Conservation (phyloP, 2,888 invertebrate genomes). For the Drosophila anomelani region DNA sequence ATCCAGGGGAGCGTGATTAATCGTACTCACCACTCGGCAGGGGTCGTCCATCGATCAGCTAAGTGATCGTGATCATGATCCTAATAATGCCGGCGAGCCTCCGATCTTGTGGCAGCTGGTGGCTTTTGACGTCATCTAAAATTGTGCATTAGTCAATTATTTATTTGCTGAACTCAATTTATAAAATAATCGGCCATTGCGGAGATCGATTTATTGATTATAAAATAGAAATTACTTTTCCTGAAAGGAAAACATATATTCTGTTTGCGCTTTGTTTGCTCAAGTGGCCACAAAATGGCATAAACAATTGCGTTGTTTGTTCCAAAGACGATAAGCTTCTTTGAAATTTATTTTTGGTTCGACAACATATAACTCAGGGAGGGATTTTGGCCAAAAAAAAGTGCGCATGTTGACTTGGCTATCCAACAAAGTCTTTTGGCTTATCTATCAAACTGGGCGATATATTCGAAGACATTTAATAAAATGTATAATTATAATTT, state of each 20-base stretch:
- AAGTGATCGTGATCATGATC: conserved; percentile 6
- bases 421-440: conserved; percentile 13
- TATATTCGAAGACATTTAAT: conserved; percentile 23
- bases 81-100: conserved; percentile 38
- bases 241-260: conserved; percentile 16
- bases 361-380: conserved; percentile 26
- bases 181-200: conserved; percentile 1
- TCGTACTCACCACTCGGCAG: conserved; percentile 38
- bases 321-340: conserved; percentile 21
- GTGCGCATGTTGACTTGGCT: conserved; percentile 2
- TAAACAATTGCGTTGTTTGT: conserved; percentile 50
- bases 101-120: conserved; percentile 44
- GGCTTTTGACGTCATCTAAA: conserved; percentile 73
- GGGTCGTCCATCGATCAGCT: conserved; percentile 30
- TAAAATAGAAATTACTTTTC: conserved; percentile 22
- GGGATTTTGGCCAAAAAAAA: conserved; percentile 31
- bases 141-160: conserved; percentile 20
- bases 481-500: conserved; percentile 43
- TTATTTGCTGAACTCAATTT: conserved; percentile 29
- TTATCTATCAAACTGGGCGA: conserved; percentile 9
- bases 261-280: conserved; percentile 40
- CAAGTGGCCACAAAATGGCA: conserved; percentile 49
- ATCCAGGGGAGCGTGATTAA: conserved; percentile 31
- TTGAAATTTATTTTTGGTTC: conserved; percentile 50
- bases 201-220: conserved; percentile 25